Evolutionary conservation across 2,113 vertebrate species (phyloP).

Genomic region (Chrysemys picta): DNA sequence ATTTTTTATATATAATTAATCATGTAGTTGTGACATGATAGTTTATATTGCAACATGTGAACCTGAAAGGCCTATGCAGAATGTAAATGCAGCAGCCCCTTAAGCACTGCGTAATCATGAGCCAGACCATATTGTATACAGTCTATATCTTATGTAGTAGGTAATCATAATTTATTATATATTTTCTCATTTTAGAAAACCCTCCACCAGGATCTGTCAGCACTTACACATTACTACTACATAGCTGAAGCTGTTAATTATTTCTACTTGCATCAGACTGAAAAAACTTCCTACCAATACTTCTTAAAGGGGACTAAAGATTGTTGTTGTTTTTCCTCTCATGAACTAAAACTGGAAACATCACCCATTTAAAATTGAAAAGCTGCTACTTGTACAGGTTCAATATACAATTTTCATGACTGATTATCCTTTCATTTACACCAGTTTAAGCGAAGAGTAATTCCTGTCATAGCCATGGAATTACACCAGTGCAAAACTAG

Average conservation of each 20-base stretch:
- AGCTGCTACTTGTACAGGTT: not conserved
- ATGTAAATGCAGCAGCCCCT: constrained; percentile 55
- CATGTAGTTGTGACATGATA: constrained; percentile 46
- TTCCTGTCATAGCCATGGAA: not conserved
- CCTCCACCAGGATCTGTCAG: constrained; percentile 17
- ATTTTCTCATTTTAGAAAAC: not conserved
- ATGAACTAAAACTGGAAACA: not conserved
- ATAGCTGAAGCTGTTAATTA: constrained; percentile 25
- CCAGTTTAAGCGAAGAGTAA: not conserved
- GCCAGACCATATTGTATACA: constrained; percentile 33
- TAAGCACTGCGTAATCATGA: constrained; percentile 46
- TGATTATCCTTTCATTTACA: not conserved
- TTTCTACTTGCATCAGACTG: constrained; percentile 7
- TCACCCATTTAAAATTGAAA: not conserved
- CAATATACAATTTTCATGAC: not conserved
- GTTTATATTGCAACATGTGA: constrained; percentile 65
- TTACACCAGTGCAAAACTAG: not conserved
- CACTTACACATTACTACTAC: not conserved
- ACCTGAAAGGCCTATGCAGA: constrained; percentile 52
- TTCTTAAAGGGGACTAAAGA: not conserved
- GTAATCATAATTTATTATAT: constrained; percentile 50
- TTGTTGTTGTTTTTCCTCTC: not conserved
- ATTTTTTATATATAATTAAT: constrained; percentile 55
- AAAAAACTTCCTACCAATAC: not conserved
- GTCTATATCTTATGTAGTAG: constrained; percentile 50